Evolutionary conservation across 2,888 invertebrate genomes (phyloP).

Genomic region (Drosophila prolongata): DNA sequence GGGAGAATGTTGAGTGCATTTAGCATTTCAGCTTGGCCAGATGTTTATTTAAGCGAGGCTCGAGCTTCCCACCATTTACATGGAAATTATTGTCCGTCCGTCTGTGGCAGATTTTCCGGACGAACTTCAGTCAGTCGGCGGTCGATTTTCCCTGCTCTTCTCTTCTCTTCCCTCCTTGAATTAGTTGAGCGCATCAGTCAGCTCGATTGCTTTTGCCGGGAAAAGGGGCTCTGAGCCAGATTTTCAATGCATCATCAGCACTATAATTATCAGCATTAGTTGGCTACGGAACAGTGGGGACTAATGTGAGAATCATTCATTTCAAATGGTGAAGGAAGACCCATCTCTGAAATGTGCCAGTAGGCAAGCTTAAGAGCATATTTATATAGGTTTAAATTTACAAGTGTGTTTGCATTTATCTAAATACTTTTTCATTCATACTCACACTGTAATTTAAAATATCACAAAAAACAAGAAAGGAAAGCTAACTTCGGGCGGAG

Average conservation of each 20-base stretch:
- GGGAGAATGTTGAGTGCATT: conserved; percentile 6
- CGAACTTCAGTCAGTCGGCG: conserved; percentile 21
- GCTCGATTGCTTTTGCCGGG: conserved; percentile 48
- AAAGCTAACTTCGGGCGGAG: too few species aligned
- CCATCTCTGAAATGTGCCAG: too few species aligned
- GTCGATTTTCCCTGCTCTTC: not conserved
- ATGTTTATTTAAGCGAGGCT: conserved; percentile 23
- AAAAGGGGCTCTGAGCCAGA: conserved; percentile 31
- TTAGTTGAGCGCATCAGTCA: conserved; percentile 49
- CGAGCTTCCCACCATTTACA: conserved; percentile 4
- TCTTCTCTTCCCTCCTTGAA: not conserved
- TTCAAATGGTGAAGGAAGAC: too few species aligned
- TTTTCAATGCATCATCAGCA: conserved; percentile 54
- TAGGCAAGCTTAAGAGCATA: too few species aligned
- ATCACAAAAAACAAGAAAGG: too few species aligned
- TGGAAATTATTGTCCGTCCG: conserved; percentile 18
- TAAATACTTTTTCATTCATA: too few species aligned
- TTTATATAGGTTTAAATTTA: too few species aligned
- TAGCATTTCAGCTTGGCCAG: not conserved
- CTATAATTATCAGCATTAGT: conserved; percentile 57
- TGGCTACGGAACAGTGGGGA: not conserved
- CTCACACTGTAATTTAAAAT: too few species aligned
- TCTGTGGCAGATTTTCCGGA: conserved; percentile 11
- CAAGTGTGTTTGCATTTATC: too few species aligned
- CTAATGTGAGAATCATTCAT: too few species aligned